Evolutionary conservation across 1,140 invertebrate species (phyloP), one percentile per base, ranked within the genome.

Genomic region (Zelostemma sp.): DNA sequence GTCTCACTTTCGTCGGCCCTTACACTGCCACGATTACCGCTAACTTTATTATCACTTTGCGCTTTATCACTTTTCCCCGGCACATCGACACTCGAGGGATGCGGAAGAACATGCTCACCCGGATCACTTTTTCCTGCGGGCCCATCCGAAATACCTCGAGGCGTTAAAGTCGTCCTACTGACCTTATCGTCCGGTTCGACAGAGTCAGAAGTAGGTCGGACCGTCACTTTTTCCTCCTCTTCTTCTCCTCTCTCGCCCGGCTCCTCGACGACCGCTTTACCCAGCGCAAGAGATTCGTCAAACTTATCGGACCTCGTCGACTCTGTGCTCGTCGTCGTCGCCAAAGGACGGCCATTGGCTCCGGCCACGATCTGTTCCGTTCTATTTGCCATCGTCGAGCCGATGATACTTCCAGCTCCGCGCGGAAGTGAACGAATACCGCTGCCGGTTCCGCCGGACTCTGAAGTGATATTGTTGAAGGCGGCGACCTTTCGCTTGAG

Each of bases 221-320:
- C 62, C 48, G 59, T 66, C 62, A 66, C 62, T 71, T 66, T 71
- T 71, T 71, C 62, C 40, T 70, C 58, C 46, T 68, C 58, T 68
- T 73, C 17, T 73, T 72, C 25, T 33, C 63, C 54, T 68, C 55
- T 57, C 48, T 49, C 35, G 21, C 3, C 41, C 61, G 69, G 50
- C 1, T 64, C 56, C 45, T 60, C 67, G 12, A 45, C 55, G 66
- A 54, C 35, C 48, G 18, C 48, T 47, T 60, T 48, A 50, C 6
- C 19, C 59, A 35, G 35, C 15, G 38, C 16, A 15, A 40, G 43
- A 14, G 5, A 15, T 40, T 41, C 18, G 16, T 15, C 61, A 14
- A 15, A 9, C 31, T 38, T 15, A 35, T 60, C 17, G 14, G 6
- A 11, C 38, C 43, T 51, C 5, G 19, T 35, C 19, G 4, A 3